Percentiles rank a stretch among this genome's conserved stretches.
Evolutionary conservation across 2,113 vertebrate genomes (phyloP).

Genomic region (Poeciliopsis prolifica): DNA sequence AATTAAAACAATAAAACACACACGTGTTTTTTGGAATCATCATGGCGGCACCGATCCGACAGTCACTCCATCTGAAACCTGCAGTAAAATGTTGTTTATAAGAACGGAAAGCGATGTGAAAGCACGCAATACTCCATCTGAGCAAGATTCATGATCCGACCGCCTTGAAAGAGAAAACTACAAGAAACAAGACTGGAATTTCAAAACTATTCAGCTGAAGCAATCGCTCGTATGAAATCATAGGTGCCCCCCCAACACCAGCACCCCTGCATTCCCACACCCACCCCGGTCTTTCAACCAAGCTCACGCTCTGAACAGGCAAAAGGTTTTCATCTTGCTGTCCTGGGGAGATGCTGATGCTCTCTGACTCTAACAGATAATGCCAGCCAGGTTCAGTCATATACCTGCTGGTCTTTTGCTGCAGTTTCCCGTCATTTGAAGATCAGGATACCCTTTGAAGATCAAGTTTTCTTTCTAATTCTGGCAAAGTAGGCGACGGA

Average conservation of each 20-base stretch:
- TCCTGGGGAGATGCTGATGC: neutral
- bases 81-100: neutral
- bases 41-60: neutral
- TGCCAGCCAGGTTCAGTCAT: conserved; percentile 6
- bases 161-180: conserved; percentile 15
- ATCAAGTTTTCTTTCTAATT: conserved; percentile 37
- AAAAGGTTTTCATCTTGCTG: conserved; percentile 24
- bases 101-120: conserved; percentile 1
- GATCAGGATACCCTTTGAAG: conserved; percentile 38
- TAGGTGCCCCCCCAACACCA: neutral
- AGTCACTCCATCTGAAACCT: neutral
- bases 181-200: conserved; percentile 7
- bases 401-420: conserved; percentile 37
- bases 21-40: neutral
- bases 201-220: neutral
- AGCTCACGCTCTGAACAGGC: neutral
- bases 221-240: conserved; percentile 7
- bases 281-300: neutral
- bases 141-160: conserved; percentile 21
- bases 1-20: neutral
- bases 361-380: conserved; percentile 23
- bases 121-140: conserved; percentile 5
- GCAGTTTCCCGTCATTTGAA: conserved; percentile 20
- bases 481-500: neutral
- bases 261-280: neutral